Conservation (phyloP, 1,140 invertebrate genomes). For the Drosophila lowei region DNA sequence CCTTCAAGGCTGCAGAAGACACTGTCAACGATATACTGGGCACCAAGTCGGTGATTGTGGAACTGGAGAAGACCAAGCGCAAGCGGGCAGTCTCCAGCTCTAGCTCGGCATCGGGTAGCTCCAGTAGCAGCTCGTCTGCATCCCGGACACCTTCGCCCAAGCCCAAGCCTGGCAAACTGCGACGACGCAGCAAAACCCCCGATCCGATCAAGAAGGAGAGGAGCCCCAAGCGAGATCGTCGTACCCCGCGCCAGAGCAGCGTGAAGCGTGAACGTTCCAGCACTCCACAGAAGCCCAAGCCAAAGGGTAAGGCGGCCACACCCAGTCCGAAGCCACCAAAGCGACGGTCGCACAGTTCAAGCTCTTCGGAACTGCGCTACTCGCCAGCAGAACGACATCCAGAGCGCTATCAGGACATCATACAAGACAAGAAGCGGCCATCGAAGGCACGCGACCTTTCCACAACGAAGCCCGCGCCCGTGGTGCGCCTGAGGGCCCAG, state of each 20-base stretch:
- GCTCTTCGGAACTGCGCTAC: constrained; percentile 85
- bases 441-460: constrained; percentile 30
- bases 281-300: constrained; percentile 44
- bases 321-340: constrained; percentile 45
- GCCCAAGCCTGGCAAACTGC: constrained; percentile 50
- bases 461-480: constrained; percentile 80
- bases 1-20: constrained; percentile 70
- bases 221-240: constrained; percentile 46
- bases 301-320: constrained; percentile 44
- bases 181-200: constrained; percentile 47
- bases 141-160: constrained; percentile 50
- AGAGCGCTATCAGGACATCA: constrained; percentile 86
- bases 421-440: constrained; percentile 81
- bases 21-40: constrained; percentile 71
- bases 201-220: constrained; percentile 40
- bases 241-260: constrained; percentile 9
- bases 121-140: constrained; percentile 39
- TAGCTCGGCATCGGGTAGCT: constrained; percentile 54
- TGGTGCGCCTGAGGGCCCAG: constrained; percentile 87
- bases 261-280: constrained; percentile 42
- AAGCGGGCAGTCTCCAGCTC: constrained; percentile 52
- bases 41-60: constrained; percentile 69
- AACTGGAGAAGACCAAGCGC: constrained; percentile 64
- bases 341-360: constrained; percentile 55
- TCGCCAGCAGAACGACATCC: constrained; percentile 87